phyloP scores from a whole-genome alignment of 1,140 invertebrate genomes.

The Pseudoatta argentina region DNA sequence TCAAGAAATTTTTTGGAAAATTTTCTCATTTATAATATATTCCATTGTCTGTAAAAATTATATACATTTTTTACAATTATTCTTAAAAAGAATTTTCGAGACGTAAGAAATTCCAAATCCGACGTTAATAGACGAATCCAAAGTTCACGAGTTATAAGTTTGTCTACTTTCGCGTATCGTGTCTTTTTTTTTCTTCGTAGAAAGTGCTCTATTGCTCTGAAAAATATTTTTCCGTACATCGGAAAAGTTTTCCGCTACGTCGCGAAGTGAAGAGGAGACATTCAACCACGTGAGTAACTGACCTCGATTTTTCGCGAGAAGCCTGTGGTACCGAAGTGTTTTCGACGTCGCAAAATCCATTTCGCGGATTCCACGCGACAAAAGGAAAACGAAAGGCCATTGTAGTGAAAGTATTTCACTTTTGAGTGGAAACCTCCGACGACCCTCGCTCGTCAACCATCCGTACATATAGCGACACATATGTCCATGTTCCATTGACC shows the following conservation, averaged over 20 bases:
- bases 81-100: neutral
- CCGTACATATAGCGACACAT: constrained; percentile 58
- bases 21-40: neutral
- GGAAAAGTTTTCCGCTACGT: constrained; percentile 31
- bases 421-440: constrained; percentile 36
- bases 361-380: constrained; percentile 51
- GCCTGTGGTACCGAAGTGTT: neutral
- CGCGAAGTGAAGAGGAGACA: neutral
- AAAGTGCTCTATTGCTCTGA: neutral
- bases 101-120: neutral
- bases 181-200: neutral
- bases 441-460: constrained; percentile 36
- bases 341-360: constrained; percentile 44
- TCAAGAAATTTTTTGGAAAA: neutral
- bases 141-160: constrained; percentile 25
- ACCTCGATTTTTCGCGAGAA: constrained; percentile 15
- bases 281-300: constrained; percentile 29
- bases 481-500: constrained; percentile 68
- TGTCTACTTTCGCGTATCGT: neutral
- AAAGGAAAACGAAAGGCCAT: constrained; percentile 48
- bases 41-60: neutral
- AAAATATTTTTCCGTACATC: constrained; percentile 43
- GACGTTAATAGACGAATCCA: neutral
- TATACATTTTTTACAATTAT: neutral
- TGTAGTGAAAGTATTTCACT: constrained; percentile 65